Base-by-base conservation (phyloP, 92 coral and sea anemone genomes). In the Anthopleura xanthogrammica region DNA sequence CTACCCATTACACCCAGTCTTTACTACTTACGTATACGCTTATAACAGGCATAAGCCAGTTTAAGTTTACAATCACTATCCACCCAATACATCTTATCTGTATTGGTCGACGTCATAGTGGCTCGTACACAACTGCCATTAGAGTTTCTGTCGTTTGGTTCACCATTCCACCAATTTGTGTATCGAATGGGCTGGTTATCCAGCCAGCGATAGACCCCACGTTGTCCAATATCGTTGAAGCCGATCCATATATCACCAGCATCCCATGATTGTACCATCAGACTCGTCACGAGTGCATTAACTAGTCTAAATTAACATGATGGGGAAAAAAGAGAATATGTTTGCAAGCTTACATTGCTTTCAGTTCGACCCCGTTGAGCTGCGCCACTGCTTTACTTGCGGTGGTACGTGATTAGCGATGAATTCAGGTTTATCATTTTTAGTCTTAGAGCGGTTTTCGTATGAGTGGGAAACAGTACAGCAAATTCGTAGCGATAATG, bases 71-170 rank as follows among this genome's bases (percentile, higher is more conserved):
- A 97, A 62, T 92, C 91, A 40, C 64, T 64, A 65, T 97, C 97
- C 60, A 82, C 58, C 99, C 99, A 97, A 80, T 86, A 97, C 98
- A 97, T 87, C 93, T 90, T 88, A 66, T 88, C 95, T 72, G 89
- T 76, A 85, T 86, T 89, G 57, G 92, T 90, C 12, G 82, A 79
- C 48, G 87, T 81, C 60, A 86, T 76, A 19, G 89, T 90, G 72
- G 94, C 95, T 71, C 81, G 88, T 48, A 97, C 95, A 86, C 99
- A 97, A 77, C 97, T 97, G 23, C 95, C 94, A 17, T 76, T 77
- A 23, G 70, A 55, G 41, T 52, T 41, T 74, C 94, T 85, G 81
- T 94, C 97, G 40, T 92, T 93, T 48, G 99, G 99, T 86, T 97
- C 95, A 9, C 92, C 95, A 83, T 85, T 89, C 78, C 85, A 91